Base-by-base conservation (phyloP, 37 sponge, comb jelly and placozoan genomes). In the Mnemiopsis leidyi region DNA sequence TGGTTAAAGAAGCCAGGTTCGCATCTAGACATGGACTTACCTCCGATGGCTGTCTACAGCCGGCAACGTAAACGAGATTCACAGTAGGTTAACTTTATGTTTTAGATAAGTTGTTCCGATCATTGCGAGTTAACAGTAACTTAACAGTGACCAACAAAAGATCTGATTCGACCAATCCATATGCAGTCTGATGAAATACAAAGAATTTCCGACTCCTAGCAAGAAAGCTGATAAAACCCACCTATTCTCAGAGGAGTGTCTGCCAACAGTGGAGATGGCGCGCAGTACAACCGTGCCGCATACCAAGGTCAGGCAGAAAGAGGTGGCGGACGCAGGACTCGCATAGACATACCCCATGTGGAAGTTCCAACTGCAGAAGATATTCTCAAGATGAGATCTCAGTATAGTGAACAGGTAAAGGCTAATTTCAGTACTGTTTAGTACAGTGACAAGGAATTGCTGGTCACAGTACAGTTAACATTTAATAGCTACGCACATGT, bases 361-460 rank as follows among this genome's bases (percentile, higher is more conserved):
- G 90, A 85, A 25, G 90, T 85, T 13, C 90, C 90, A 3, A 85
- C 90, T 25, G 90, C 90, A 24, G 90, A 85, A 21, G 90, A 85
- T 85, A 85, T 85, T 28, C 33, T 85, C 38, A 85, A 85, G 61
- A 85, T 85, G 90, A 38, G 90, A 85, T 85, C 90, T 85, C 90
- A 85, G 36, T 85, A 85, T 21, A 77, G 32, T 34, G 79, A 77
- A 48, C 61, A 48, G 61, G 61, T 48, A 5, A n/a, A n/a, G n/a
- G n/a, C n/a, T n/a, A n/a, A n/a, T n/a, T n/a, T n/a, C n/a, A n/a
- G n/a, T n/a, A n/a, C n/a, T n/a, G n/a, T n/a, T n/a, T n/a, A n/a
- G n/a, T n/a, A n/a, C n/a, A n/a, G n/a, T n/a, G n/a, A n/a, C n/a
- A n/a, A n/a, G n/a, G n/a, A n/a, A n/a, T n/a, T n/a, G n/a, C n/a